phyloP scores from a whole-genome alignment of 2,888 invertebrate genomes.

The Tanytarsus gracilentus region DNA sequence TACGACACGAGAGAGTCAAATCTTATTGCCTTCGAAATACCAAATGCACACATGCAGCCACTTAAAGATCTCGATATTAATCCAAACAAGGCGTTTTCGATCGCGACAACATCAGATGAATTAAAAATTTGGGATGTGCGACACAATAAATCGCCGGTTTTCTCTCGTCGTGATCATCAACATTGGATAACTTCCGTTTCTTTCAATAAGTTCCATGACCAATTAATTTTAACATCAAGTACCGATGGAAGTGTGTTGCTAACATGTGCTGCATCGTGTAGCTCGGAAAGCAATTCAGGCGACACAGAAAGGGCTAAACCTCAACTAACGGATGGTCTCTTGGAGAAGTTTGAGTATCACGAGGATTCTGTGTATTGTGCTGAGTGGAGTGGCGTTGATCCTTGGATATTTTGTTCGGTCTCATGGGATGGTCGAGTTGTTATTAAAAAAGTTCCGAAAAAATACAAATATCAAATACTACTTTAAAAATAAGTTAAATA shows the following conservation, averaged over 20 bases:
- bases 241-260: slow-evolving; percentile 89
- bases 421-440: slow-evolving; percentile 95
- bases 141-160: slow-evolving; percentile 66
- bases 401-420: slow-evolving; percentile 98
- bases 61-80: slow-evolving; percentile 92
- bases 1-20: slow-evolving; percentile 77
- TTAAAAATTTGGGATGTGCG: slow-evolving; percentile 88
- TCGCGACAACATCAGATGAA: slow-evolving; percentile 94
- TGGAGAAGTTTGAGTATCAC: slow-evolving; percentile 90
- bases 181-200: slow-evolving; percentile 92
- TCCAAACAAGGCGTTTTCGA: slow-evolving; percentile 91
- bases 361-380: slow-evolving; percentile 97
- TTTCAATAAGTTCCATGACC: slow-evolving; percentile 96
- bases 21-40: slow-evolving; percentile 70
- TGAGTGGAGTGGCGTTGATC: slow-evolving; percentile 95
- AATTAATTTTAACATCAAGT: slow-evolving; percentile 84
- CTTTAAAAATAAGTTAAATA: too few species aligned
- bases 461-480: slow-evolving; percentile 88
- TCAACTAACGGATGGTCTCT: slow-evolving; percentile 63
- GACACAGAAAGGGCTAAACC: slow-evolving; percentile 27
- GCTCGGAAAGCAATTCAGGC: slow-evolving; percentile 56
- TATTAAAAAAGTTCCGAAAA: slow-evolving; percentile 85
- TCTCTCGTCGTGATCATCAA: slow-evolving; percentile 72
- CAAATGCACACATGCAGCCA: slow-evolving; percentile 79
- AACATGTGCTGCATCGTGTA: slow-evolving; percentile 77